Conservation (phyloP, 2,888 invertebrate species). For the Willowsia nigromaculata region DNA sequence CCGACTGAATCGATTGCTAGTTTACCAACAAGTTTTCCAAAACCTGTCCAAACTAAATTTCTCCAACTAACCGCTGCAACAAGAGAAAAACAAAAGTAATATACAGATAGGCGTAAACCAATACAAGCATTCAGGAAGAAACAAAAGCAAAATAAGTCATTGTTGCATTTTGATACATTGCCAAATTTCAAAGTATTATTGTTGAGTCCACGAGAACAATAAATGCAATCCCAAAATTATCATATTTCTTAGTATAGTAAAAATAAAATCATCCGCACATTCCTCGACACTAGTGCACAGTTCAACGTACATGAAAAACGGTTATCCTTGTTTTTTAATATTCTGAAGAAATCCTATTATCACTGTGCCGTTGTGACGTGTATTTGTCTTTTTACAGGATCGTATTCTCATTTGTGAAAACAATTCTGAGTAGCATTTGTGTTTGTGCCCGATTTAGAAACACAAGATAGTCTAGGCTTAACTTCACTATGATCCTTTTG, state of each 20-base stretch:
- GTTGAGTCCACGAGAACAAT: neutral
- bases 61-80: neutral
- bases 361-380: no score
- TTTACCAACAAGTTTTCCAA: neutral
- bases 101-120: neutral
- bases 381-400: no score
- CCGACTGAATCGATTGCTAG: neutral
- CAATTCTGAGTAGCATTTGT: neutral
- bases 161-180: neutral
- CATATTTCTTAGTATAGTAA: no score
- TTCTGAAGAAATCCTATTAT: neutral
- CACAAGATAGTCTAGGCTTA: neutral
- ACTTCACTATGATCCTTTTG: neutral
- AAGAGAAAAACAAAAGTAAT: neutral
- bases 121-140: neutral
- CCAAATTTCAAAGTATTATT: neutral
- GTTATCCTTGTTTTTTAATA: neutral
- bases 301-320: no score
- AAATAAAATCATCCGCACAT: neutral
- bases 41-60: neutral
- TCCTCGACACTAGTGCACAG: neutral
- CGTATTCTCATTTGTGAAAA: neutral
- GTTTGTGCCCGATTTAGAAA: neutral
- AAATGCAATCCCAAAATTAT: no score
- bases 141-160: neutral